Percentiles rank a stretch among this genome's conserved stretches.
Evolutionary conservation across 2,888 invertebrate species (phyloP).

Genomic region (Pycnomerus fuliginosus): DNA sequence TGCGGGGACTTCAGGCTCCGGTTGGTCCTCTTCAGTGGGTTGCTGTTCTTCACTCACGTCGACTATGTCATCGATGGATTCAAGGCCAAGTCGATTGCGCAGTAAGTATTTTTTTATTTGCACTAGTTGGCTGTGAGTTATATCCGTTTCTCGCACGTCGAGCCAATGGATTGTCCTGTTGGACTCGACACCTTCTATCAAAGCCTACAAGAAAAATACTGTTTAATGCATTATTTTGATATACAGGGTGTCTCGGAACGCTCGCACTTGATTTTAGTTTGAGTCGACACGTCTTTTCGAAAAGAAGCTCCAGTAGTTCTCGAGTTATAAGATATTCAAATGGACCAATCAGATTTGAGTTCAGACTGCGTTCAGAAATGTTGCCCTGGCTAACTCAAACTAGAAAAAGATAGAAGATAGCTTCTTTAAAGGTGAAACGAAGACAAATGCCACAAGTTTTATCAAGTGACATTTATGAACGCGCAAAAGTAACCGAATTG

Average conservation of each 20-base stretch:
- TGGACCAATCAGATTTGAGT: too few species aligned
- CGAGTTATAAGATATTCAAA: too few species aligned
- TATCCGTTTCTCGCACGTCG: conserved; percentile 50
- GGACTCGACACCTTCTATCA: conserved; percentile 33
- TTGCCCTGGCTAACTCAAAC: too few species aligned
- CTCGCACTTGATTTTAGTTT: too few species aligned
- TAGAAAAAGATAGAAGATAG: too few species aligned
- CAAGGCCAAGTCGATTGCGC: conserved; percentile 48
- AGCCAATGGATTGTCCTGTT: conserved; percentile 43
- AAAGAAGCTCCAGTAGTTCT: background rate
- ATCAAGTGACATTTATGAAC: background rate
- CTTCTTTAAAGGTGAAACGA: too few species aligned
- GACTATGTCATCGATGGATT: conserved; percentile 25
- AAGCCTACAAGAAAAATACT: conserved; percentile 16
- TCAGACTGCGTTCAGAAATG: too few species aligned
- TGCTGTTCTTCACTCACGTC: background rate
- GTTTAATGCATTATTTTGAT: background rate
- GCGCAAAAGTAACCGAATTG: background rate
- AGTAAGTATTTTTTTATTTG: conserved; percentile 54
- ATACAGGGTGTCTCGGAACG: too few species aligned
- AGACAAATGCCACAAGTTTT: background rate
- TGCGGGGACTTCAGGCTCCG: background rate
- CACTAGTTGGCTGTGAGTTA: conserved; percentile 53
- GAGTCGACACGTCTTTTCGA: background rate
- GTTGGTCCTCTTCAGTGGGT: background rate